Base-by-base conservation (phyloP, 1,140 invertebrate species). In the Hyles vespertilio region DNA sequence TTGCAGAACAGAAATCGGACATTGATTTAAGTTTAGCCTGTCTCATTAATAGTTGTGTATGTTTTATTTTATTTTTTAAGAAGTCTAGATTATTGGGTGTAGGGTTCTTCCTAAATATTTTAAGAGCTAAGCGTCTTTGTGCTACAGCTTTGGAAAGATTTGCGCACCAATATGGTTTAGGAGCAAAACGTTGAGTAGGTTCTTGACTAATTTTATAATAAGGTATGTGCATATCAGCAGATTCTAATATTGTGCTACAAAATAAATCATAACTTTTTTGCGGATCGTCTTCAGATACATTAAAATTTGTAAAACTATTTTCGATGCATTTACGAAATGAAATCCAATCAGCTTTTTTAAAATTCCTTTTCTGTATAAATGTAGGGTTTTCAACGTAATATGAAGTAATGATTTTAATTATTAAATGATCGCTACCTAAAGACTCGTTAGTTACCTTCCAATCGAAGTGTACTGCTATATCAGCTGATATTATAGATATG, bases 131-230 rank as follows among this genome's bases (percentile, higher is more conserved):
- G 36, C 72, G 52, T 9, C 72, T 63, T 33, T 63, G 32, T 7
- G 67, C 70, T 51, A 76, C 58, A 1, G 51, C 3, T 55, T 52
- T 53, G 10, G 73, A 75, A 5, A 75, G 51, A 0, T 51, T 1
- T 32, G 45, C 48, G 32, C 56, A 56, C 70, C 69, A 72, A 57
- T 68, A 75, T 10, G 40, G 4, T 59, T 70, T 70, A 9, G 69
- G 64, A 43, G 48, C 56, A 55, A 74, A 67, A 8, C 58, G 61
- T 32, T 32, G 32, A n/a, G 32, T 45, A 5, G 69, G 69, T 32
- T 65, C 51, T 47, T 22, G 44, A 52, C 57, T 62, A 49, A 60
- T 43, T 61, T 61, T 67, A 22, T 55, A 32, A 9, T 43, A 32
- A n/a, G 69, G 69, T 46, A 74, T 69, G 57, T 32, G 47, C 8